Evolutionary conservation across 1,140 invertebrate genomes (phyloP), one percentile per base, ranked within the genome.

Genomic region (Drosophila orena): DNA sequence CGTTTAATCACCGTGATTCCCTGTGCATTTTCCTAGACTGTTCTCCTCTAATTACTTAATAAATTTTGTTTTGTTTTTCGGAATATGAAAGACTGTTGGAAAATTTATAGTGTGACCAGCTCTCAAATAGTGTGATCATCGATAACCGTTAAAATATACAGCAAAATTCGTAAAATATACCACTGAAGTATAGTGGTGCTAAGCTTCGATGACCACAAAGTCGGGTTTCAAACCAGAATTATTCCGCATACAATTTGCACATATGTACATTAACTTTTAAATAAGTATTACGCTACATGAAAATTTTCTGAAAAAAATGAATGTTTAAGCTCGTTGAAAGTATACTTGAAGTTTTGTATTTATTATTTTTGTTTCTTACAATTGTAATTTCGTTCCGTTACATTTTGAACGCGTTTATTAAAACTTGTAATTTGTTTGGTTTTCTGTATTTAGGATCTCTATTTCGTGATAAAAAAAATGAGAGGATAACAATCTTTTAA

Each of bases 1-100:
- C 74, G 54, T 70, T 54, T 71, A 64, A 30, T 50, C 81, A 81
- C 69, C 60, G 78, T 61, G 71, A 65, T 30, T 30, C 30, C 60
- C 78, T 81, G 42, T 81, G 77, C 81, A 86, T 85, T 74, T 56
- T 76, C 57, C 60, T 72, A 40, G 57, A 50, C 70, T 15, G 15
- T 42, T 64, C 17, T 17, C 59, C 3, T 20, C 15, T 20, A 44
- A 44, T 44, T 27, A 27, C 8, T 15, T 47, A n/a, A 47, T n/a
- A 27, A 47, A 15, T 27, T 27, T 47, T 47, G 47, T 50, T 34
- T 50, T 50, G 46, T 50, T 34, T 50, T 30, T 24, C 46, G 46
- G 24, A 14, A 30, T 30, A 30, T 30, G 30, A 30, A 30, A 30
- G 30, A 30, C 30, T 30, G 22, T 24, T 30, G 30, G 30, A 30